Evolutionary conservation across 1,140 invertebrate species (phyloP).

Genomic region (Sesamia nonagrioides): DNA sequence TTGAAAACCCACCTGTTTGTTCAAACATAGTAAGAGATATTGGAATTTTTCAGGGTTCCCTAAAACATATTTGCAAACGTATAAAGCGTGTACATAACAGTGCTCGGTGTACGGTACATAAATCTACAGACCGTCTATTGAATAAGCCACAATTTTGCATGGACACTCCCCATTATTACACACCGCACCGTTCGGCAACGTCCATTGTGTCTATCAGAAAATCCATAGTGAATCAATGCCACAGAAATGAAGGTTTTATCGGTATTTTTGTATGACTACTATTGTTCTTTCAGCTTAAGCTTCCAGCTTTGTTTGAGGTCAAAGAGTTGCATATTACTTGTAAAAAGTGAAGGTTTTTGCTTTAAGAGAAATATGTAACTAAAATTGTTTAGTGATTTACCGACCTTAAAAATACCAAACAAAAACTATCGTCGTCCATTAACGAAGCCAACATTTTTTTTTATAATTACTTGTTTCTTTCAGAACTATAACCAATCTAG

Average conservation of each 20-base stretch:
- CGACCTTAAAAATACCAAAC: no score
- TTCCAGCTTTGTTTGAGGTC: not conserved
- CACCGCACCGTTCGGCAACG: constrained; percentile 40
- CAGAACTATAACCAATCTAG: not conserved
- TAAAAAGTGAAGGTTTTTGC: not conserved
- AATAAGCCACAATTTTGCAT: constrained; percentile 53
- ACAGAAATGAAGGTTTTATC: constrained; percentile 32
- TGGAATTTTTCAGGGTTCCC: not conserved
- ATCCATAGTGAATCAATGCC: constrained; percentile 39
- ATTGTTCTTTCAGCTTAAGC: not conserved
- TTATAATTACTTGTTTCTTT: no score
- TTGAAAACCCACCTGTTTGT: not conserved
- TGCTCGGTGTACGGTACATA: constrained; percentile 38
- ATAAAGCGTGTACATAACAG: constrained; percentile 43
- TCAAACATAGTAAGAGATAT: not conserved
- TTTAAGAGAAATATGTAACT: not conserved
- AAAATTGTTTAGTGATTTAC: no score
- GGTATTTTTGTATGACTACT: constrained; percentile 8
- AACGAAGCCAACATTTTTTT: no score
- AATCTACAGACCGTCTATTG: constrained; percentile 48
- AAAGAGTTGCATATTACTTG: not conserved
- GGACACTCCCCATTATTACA: constrained; percentile 55
- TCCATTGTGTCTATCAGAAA: constrained; percentile 50
- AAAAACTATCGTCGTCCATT: no score
- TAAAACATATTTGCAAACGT: constrained; percentile 20